Base-by-base conservation (phyloP, 2,888 invertebrate species). In the Lysandra bellargus region DNA sequence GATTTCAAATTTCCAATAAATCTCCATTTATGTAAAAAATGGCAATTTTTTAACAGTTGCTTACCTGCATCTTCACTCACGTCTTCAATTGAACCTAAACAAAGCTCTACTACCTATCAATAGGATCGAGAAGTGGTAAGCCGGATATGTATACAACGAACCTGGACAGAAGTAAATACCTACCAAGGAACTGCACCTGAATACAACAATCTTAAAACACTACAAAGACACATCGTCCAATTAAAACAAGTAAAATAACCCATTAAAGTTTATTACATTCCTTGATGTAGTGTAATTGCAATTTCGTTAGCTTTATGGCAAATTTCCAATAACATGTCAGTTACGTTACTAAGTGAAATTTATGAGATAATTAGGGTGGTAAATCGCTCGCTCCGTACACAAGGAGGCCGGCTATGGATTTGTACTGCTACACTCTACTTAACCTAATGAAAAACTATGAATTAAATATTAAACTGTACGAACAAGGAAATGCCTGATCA, bases 321-420 rank as follows among this genome's bases (percentile, higher is more conserved):
- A 88, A 88, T 89, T 90, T 90, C 91, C 90, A 92, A 92, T 91
- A 92, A 90, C 90, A 90, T 89, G 89, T 89, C 91, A 92, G 92
- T 93, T 90, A 92, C 92, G 90, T 90, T 87, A 86, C 89, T 92
- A 92, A 95, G 90, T 92, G 91, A 92, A 92, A 95, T 94, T 93
- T 93, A 94, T 93, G 87, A 91, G 89, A 90, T 91, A 93, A 93
- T 94, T 92, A 92, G 90, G 87, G 87, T 87, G 90, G 87, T 85
- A 87, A 88, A 90, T 88, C 86, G 87, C 87, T 85, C 86, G 85
- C 85, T 87, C 88, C 90, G 88, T 89, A 89, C 88, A 88, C 88
- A 87, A 88, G 87, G 85, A 85, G 85, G 83, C 80, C 85, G 83
- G 83, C 83, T 87, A 88, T 89, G 86, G 87, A 87, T 88, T 88